Evolutionary conservation across 2,797 vertebrate species (phyloP).

Genomic region (Onychomys torridus): DNA sequence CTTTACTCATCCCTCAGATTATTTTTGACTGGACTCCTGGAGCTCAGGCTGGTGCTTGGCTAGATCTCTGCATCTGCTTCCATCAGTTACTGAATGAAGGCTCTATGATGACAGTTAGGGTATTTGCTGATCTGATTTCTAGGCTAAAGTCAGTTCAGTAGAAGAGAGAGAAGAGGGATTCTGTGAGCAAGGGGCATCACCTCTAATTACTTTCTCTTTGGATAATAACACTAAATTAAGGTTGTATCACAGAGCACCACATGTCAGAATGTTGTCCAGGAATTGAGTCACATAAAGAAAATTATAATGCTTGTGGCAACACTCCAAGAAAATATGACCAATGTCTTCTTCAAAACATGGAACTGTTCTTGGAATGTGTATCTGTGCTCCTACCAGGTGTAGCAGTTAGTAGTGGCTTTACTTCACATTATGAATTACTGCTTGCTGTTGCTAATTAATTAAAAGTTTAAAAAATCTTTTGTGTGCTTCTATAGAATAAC

Average conservation of each 20-base stretch:
- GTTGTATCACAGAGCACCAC: neutral
- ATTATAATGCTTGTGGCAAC: neutral
- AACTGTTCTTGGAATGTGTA: neutral
- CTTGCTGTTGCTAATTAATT: neutral
- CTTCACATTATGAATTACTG: neutral
- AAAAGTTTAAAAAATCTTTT: neutral
- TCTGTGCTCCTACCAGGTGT: neutral
- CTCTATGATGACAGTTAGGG: too few relatives aligned
- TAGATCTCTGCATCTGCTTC: too few relatives aligned
- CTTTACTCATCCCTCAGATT: neutral
- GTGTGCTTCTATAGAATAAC: neutral
- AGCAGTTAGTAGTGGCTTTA: neutral
- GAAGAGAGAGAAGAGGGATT: too few relatives aligned
- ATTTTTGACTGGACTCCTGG: neutral
- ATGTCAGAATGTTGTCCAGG: neutral
- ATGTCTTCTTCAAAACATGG: neutral
- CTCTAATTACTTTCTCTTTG: neutral
- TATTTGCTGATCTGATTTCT: too few relatives aligned
- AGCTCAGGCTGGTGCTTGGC: too few relatives aligned
- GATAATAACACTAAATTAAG: neutral
- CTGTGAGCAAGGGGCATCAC: too few relatives aligned
- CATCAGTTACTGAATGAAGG: too few relatives aligned
- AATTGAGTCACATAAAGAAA: neutral
- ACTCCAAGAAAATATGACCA: neutral
- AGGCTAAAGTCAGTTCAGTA: too few relatives aligned